phyloP scores from a whole-genome alignment of 2,888 invertebrate genomes.

The Punctoribates punctum region DNA sequence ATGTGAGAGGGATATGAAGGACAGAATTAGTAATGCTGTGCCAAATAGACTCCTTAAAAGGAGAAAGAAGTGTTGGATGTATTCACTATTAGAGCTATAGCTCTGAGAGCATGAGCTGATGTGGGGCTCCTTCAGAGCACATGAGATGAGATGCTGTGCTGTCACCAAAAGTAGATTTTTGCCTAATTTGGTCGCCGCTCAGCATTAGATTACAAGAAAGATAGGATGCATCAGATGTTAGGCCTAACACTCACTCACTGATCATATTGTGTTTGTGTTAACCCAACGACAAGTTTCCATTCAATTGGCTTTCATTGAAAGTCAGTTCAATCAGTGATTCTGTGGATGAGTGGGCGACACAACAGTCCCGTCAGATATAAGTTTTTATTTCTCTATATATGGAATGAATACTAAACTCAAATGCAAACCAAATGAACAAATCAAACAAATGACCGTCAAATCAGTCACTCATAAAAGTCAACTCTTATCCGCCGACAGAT shows the following conservation, averaged over 20 bases:
- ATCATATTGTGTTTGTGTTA: conserved; percentile 16
- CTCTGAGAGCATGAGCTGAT: conserved; percentile 38
- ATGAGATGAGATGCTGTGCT: conserved; percentile 23
- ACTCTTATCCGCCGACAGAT: neutral
- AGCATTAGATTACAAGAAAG: conserved; percentile 34
- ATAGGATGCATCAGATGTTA: conserved; percentile 9
- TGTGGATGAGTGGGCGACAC: neutral
- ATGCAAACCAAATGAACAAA: conserved; percentile 24
- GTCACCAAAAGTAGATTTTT: conserved; percentile 38
- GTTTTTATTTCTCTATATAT: conserved; percentile 30
- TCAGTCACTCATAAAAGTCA: conserved; percentile 4
- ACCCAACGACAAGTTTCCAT: neutral
- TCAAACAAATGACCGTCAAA: conserved; percentile 35
- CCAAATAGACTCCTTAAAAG: conserved; percentile 35
- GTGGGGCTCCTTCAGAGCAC: neutral
- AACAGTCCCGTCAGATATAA: neutral
- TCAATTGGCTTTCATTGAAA: neutral
- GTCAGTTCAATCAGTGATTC: neutral
- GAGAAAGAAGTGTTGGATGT: conserved; percentile 30
- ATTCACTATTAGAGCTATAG: conserved; percentile 5
- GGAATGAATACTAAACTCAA: conserved; percentile 33
- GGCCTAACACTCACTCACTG: neutral
- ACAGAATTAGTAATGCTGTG: conserved; percentile 34
- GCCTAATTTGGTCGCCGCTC: conserved; percentile 32
- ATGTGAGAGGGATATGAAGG: conserved; percentile 21